These are phyloP conservation scores for Porites australiensis DNA, from an alignment of 64 coral and sea anemone species.

Conservation along the genomic window DNA sequence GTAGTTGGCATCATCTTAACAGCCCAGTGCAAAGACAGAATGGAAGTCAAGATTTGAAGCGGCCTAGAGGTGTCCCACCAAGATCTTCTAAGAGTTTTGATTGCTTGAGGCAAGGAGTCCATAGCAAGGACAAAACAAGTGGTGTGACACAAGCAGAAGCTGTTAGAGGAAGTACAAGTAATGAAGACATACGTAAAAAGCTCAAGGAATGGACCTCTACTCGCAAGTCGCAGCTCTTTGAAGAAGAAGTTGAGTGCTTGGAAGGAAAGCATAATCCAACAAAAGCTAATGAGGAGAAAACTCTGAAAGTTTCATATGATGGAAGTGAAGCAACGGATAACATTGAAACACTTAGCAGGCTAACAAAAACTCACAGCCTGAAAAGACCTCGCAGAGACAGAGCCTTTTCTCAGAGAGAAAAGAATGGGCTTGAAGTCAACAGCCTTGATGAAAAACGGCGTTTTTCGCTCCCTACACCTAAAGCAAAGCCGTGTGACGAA, in stretches of 20 bases:
- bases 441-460: constrained; percentile 6
- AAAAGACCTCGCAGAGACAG: constrained; percentile 49
- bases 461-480: not conserved
- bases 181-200: constrained; percentile 24
- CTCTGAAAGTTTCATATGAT: constrained; percentile 49
- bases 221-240: constrained; percentile 24
- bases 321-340: constrained; percentile 61
- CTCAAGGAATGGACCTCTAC: constrained; percentile 30
- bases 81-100: constrained; percentile 45
- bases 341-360: constrained; percentile 62
- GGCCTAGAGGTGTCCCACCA: not conserved
- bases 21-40: not conserved
- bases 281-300: not conserved
- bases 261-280: not conserved
- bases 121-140: not conserved
- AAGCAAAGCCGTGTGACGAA: not conserved
- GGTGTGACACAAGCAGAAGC: constrained; percentile 16
- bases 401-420: constrained; percentile 31
- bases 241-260: constrained; percentile 74
- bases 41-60: constrained; percentile 1
- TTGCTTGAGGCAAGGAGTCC: constrained; percentile 18
- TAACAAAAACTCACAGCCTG: constrained; percentile 34
- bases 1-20: constrained; percentile 6
- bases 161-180: not conserved
- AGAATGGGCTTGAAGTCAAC: not conserved